These are phyloP conservation scores for Butastur rufipennis DNA, from an alignment of 2,113 vertebrate species.

Conservation along the genomic window DNA sequence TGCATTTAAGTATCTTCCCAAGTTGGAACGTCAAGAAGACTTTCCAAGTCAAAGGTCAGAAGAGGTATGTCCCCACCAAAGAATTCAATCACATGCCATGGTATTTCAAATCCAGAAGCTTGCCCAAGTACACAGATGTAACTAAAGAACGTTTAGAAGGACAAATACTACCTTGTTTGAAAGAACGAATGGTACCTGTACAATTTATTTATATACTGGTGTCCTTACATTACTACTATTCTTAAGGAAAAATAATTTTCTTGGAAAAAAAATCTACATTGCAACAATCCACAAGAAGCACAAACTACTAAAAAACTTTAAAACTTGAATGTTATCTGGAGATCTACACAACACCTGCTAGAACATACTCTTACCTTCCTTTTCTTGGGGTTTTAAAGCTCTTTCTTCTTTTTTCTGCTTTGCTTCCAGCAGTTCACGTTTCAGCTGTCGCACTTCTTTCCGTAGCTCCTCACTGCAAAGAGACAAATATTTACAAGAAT, in stretches of 20 bases:
- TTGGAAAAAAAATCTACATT: not conserved
- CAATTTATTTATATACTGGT: not conserved
- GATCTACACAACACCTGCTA: not conserved
- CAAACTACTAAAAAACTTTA: not conserved
- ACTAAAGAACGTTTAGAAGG: not conserved
- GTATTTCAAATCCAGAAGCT: not conserved
- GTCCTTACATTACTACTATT: not conserved
- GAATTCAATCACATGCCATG: not conserved
- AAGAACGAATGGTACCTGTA: not conserved
- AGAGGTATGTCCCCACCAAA: not conserved
- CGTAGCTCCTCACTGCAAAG: conserved; percentile 89
- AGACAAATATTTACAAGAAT: conserved; percentile 41
- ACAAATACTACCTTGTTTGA: not conserved
- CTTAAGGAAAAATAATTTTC: not conserved
- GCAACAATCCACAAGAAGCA: not conserved
- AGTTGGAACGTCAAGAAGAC: not conserved
- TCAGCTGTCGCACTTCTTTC: conserved; percentile 90
- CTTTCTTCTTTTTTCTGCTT: conserved; percentile 86
- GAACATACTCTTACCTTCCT: conserved; percentile 74
- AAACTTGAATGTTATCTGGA: not conserved
- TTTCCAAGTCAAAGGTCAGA: not conserved
- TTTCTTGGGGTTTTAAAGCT: conserved; percentile 70
- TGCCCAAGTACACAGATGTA: not conserved
- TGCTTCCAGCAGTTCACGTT: conserved; percentile 90
- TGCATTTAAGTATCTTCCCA: not conserved